These are phyloP conservation scores for Ceramica pisi DNA, from an alignment of 2,888 invertebrate genomes.

Conservation along the genomic window DNA sequence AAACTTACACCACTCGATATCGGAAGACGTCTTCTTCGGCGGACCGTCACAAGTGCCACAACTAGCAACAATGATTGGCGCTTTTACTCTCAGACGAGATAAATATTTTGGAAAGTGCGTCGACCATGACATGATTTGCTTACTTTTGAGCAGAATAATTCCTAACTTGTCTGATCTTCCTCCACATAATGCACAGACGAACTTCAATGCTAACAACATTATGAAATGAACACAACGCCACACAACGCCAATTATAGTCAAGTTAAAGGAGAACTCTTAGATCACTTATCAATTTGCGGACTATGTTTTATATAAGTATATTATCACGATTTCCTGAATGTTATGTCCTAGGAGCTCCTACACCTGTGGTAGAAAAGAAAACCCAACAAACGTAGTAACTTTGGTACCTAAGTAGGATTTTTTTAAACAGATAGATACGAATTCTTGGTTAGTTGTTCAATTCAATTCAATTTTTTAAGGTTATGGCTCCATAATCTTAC, in stretches of 20 bases:
- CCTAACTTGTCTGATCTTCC: not conserved
- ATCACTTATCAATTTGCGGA: not conserved
- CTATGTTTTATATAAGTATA: not conserved
- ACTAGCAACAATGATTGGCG: not conserved
- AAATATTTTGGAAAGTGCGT: slow-evolving; percentile 7
- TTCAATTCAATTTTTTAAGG: no score
- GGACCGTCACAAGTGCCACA: not conserved
- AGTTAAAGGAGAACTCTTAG: not conserved
- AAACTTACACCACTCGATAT: not conserved
- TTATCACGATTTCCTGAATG: not conserved
- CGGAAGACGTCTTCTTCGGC: not conserved
- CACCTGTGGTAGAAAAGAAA: not conserved
- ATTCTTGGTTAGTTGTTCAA: no score
- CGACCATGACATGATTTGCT: slow-evolving; percentile 1
- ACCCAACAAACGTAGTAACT: not conserved
- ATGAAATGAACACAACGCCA: no score
- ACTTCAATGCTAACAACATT: slow-evolving; percentile 23
- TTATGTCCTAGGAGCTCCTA: not conserved
- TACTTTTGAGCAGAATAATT: slow-evolving; percentile 10
- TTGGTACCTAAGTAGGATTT: no score
- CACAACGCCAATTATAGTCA: not conserved
- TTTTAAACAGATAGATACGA: no score
- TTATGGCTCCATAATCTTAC: no score
- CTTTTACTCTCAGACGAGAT: not conserved
- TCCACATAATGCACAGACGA: not conserved